Base-by-base conservation (phyloP, 2,113 vertebrate genomes). In the Colius striatus region DNA sequence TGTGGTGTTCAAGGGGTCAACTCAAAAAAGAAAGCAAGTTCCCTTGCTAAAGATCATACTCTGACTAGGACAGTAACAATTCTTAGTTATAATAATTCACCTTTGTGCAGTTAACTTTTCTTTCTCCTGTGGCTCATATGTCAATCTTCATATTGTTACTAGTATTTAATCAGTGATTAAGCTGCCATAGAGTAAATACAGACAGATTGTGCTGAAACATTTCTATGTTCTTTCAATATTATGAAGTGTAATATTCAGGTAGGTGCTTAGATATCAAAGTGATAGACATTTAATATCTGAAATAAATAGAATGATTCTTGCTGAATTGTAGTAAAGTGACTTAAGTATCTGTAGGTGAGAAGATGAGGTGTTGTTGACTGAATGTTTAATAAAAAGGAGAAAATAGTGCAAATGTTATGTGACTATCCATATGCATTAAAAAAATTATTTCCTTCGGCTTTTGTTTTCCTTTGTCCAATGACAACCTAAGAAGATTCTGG, bases 211-310 rank as follows among this genome's bases (percentile, higher is more conserved):
- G 86, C 88, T 11, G 50, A 90, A 93, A 90, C 83, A 85, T 80
- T 96, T 87, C 32, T 41, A 66, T 81, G 67, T 84, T 96, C 79
- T 71, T 96, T 93, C 92, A 96, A 82, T 93, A 84, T 95, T 95
- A 85, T 91, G 83, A 97, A 94, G 71, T 66, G 38, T 71, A 84
- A 94, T 95, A 84, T 74, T 92, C 89, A 92, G 83, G 83, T 92
- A 93, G 85, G 86, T 95, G 65, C 87, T 90, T 88, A 95, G 92
- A 90, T 97, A 94, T 94, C 93, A 96, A 94, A 90, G 73, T 96
- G 96, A 96, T 89, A 96, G 96, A 84, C 96, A 93, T 60, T 95
- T 95, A 96, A 93, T 93, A 96, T 70, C 85, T 94, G 92, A 83
- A 96, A 93, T 90, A 96, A 96, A 96, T 89, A 92, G 82, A 94